These are phyloP conservation scores for Spea hammondii DNA, from an alignment of 2,797 vertebrate genomes.

Conservation along the genomic window DNA sequence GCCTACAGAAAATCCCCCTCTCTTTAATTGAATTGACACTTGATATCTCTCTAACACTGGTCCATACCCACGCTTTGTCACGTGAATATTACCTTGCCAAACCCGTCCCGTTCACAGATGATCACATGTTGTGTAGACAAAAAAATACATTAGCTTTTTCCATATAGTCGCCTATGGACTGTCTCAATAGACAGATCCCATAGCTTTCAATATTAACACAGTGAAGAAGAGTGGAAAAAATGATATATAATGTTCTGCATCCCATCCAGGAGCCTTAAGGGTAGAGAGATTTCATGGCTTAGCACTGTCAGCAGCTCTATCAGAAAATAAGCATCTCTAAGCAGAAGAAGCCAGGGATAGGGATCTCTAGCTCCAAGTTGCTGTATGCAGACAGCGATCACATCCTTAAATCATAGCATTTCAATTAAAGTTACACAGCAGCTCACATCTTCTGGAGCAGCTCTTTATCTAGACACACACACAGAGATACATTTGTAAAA, in stretches of 20 bases:
- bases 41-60: slow-evolving; percentile 74
- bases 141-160: slow-evolving; percentile 54
- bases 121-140: slow-evolving; percentile 82
- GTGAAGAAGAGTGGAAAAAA: slow-evolving; percentile 20
- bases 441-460: slow-evolving; percentile 56
- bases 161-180: slow-evolving; percentile 47
- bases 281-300: slow-evolving; percentile 59
- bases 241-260: slow-evolving; percentile 54
- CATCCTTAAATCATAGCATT: slow-evolving; percentile 67
- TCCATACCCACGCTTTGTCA: slow-evolving; percentile 80
- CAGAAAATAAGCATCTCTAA: slow-evolving; percentile 53
- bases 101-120: slow-evolving; percentile 84
- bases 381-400: slow-evolving; percentile 62
- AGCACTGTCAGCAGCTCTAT: slow-evolving; percentile 53
- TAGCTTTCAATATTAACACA: slow-evolving; percentile 27
- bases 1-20: background rate
- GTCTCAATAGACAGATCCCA: background rate
- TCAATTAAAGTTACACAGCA: slow-evolving; percentile 75
- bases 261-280: slow-evolving; percentile 60
- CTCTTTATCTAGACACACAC: background rate
- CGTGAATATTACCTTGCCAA: slow-evolving; percentile 82
- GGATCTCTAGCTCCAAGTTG: slow-evolving; percentile 64
- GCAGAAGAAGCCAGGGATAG: slow-evolving; percentile 52
- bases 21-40: slow-evolving; percentile 80
- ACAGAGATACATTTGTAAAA: background rate